A percentile compares a stretch with the other conserved stretches of the same genome.
Conservation (phyloP, 2,113 vertebrate species). For the Silurus meridionalis region DNA sequence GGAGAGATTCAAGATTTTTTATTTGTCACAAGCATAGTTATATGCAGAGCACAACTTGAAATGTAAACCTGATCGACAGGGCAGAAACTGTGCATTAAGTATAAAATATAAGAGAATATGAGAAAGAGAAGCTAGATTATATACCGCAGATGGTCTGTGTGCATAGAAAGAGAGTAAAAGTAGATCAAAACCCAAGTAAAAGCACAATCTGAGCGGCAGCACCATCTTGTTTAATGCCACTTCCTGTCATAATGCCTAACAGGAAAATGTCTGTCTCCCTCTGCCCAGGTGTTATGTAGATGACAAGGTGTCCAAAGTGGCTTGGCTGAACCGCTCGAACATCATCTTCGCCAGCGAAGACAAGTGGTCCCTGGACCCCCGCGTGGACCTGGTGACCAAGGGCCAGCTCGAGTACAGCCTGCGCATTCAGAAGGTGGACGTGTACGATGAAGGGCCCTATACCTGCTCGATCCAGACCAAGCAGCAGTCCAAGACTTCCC, state of each 20-base stretch:
- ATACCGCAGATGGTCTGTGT: no score
- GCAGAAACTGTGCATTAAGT: no score
- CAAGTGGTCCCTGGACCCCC: conserved; percentile 97
- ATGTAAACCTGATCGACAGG: no score
- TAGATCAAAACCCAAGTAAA: no score
- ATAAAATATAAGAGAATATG: no score
- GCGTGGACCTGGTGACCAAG: conserved; percentile 94
- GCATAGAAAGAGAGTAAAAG: no score
- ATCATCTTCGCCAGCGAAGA: conserved; percentile 98
- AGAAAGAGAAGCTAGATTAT: no score
- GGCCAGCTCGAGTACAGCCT: conserved; percentile 97
- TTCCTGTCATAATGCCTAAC: not conserved
- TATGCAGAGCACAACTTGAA: no score
- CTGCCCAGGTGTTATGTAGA: conserved; percentile 91
- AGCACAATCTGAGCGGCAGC: no score
- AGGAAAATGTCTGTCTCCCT: not conserved
- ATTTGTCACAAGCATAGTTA: no score
- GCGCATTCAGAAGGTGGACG: conserved; percentile 97
- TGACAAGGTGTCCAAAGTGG: conserved; percentile 96
- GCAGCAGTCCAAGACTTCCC: conserved; percentile 92
- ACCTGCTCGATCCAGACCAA: conserved; percentile 97
- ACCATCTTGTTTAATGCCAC: not conserved
- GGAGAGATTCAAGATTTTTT: no score
- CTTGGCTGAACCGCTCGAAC: conserved; percentile 98
- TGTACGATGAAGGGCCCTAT: conserved; percentile 94